These are phyloP conservation scores for Numida meleagris DNA, from an alignment of 2,113 vertebrate genomes.

Conservation along the genomic window DNA sequence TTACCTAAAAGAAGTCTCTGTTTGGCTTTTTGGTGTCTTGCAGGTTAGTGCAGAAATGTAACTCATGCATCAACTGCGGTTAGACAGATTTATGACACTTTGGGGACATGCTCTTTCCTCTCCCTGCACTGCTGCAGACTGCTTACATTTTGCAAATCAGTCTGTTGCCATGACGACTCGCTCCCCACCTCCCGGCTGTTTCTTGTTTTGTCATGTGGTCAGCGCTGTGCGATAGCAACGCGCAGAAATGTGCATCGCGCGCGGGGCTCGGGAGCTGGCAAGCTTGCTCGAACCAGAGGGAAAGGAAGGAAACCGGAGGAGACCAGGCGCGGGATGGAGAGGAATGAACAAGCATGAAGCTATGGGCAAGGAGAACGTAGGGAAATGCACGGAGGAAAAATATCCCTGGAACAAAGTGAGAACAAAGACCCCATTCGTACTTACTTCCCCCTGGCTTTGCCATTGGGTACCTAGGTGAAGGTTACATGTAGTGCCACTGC, in stretches of 20 bases:
- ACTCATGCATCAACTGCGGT: conserved; percentile 94
- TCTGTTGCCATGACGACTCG: conserved; percentile 94
- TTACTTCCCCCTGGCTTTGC: conserved; percentile 98
- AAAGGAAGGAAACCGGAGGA: conserved; percentile 68
- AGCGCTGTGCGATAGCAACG: conserved; percentile 83
- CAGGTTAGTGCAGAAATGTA: conserved; percentile 93
- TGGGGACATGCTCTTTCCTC: conserved; percentile 94
- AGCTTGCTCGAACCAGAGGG: conserved; percentile 73
- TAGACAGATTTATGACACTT: conserved; percentile 98
- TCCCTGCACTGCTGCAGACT: conserved; percentile 92
- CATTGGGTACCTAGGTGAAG: conserved; percentile 92
- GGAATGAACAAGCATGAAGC: conserved; percentile 84
- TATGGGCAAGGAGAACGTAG: conserved; percentile 82
- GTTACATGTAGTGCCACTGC: conserved; percentile 99
- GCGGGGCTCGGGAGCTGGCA: conserved; percentile 71
- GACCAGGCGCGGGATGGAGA: conserved; percentile 78
- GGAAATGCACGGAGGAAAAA: conserved; percentile 78
- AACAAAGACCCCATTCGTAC: conserved; percentile 86
- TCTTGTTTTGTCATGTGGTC: conserved; percentile 88
- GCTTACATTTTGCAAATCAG: conserved; percentile 99
- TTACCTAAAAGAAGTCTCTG: conserved; percentile 83
- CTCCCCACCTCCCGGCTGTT: conserved; percentile 81
- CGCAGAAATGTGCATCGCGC: conserved; percentile 69
- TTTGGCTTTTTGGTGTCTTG: conserved; percentile 83
- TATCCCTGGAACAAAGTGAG: conserved; percentile 79